phyloP scores from a whole-genome alignment of 2,113 vertebrate species.

The Phalacrocorax pelagicus region DNA sequence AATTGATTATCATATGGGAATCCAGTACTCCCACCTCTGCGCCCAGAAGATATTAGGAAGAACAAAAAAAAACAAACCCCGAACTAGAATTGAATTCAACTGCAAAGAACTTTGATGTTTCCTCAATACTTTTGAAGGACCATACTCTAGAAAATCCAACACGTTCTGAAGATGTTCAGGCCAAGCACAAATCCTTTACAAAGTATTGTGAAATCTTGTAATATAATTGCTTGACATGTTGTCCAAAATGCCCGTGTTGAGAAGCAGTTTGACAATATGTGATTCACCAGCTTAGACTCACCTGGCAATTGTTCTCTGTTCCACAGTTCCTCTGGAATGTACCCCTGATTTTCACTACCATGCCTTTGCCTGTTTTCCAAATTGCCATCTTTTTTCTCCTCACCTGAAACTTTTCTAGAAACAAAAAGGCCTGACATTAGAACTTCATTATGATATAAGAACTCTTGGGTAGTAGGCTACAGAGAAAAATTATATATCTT shows the following conservation, averaged over 20 bases:
- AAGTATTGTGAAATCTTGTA: background rate
- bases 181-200: background rate
- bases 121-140: background rate
- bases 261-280: background rate
- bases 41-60: background rate
- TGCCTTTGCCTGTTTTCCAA: background rate
- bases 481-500: background rate
- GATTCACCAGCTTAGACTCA: slow-evolving; percentile 21
- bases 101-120: background rate
- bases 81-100: background rate
- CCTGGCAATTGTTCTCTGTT: background rate
- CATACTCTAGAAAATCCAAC: background rate
- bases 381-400: background rate
- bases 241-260: background rate
- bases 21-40: background rate
- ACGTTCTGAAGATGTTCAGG: background rate
- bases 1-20: background rate
- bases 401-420: slow-evolving; percentile 63
- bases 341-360: slow-evolving; percentile 67
- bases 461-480: background rate
- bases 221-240: background rate
- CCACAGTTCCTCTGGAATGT: slow-evolving; percentile 45
- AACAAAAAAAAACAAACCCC: background rate
- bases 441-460: background rate
- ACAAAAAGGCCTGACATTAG: background rate